These are phyloP conservation scores for Scomber scombrus DNA, from an alignment of 2,113 vertebrate genomes.

Conservation along the genomic window DNA sequence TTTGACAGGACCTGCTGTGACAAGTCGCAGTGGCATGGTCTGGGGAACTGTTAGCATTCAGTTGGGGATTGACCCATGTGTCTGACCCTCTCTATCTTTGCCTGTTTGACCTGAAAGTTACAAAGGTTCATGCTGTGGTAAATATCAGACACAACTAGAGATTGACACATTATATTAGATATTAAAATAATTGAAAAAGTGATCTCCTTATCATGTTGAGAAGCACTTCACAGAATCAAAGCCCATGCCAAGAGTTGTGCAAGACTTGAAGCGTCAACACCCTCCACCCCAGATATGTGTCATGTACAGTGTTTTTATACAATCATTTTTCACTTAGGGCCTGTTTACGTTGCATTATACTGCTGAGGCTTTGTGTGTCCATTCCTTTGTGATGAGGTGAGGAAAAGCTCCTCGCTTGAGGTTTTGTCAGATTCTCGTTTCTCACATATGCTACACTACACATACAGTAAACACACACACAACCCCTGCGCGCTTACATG, in stretches of 20 bases:
- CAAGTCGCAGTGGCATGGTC: conserved; percentile 57
- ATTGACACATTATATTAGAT: neutral
- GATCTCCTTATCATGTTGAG: neutral
- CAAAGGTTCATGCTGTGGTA: neutral
- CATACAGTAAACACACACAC: conserved; percentile 2
- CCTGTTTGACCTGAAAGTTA: conserved; percentile 2
- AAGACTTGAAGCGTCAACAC: conserved; percentile 10
- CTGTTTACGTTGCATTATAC: conserved; percentile 34
- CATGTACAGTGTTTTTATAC: conserved; percentile 9
- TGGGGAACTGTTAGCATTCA: conserved; percentile 46
- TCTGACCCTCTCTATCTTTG: neutral
- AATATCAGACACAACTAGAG: neutral
- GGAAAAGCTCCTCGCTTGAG: conserved; percentile 2
- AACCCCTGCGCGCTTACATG: conserved; percentile 9
- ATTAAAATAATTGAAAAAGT: no score
- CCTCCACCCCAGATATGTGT: conserved; percentile 1
- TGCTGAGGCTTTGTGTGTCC: conserved; percentile 14
- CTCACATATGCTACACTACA: neutral
- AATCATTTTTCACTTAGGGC: neutral
- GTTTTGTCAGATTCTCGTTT: conserved; percentile 26
- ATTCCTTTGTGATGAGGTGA: conserved; percentile 33
- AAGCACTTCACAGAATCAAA: neutral
- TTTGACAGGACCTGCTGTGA: conserved; percentile 61
- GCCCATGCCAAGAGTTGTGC: neutral
- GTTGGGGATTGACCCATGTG: conserved; percentile 5